phyloP scores from a whole-genome alignment of 2,888 invertebrate genomes.

The Plusia festucae region DNA sequence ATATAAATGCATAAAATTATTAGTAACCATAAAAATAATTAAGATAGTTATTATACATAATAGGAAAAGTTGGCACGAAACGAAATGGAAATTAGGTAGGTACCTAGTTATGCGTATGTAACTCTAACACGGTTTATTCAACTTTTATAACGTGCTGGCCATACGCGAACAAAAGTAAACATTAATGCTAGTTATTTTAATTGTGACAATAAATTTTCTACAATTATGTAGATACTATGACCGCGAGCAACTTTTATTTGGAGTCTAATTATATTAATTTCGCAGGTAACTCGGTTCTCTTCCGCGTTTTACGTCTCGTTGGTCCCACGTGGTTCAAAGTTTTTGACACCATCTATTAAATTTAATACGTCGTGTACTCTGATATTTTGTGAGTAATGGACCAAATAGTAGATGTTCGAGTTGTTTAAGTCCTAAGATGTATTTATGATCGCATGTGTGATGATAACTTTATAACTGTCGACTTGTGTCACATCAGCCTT shows the following conservation, averaged over 20 bases:
- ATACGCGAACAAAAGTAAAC: constrained; percentile 48
- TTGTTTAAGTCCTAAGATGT: neutral
- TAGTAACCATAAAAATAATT: constrained; percentile 37
- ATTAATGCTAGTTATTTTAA: constrained; percentile 55
- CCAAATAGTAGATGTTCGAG: neutral
- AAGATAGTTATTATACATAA: constrained; percentile 27
- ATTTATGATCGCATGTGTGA: constrained; percentile 21
- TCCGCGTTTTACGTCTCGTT: constrained; percentile 53
- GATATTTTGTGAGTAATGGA: constrained; percentile 13
- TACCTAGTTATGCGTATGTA: constrained; percentile 43
- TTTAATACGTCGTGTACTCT: constrained; percentile 24
- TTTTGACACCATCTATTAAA: constrained; percentile 32
- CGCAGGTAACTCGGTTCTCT: constrained; percentile 46
- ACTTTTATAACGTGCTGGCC: constrained; percentile 34
- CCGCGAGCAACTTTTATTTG: constrained; percentile 48
- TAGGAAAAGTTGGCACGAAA: constrained; percentile 36
- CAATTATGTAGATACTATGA: constrained; percentile 46
- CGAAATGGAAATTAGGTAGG: constrained; percentile 40
- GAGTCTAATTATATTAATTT: constrained; percentile 54
- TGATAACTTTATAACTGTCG: constrained; percentile 1
- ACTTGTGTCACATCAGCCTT: constrained; percentile 51
- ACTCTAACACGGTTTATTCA: constrained; percentile 39
- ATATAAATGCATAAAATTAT: constrained; percentile 27
- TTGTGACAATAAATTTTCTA: constrained; percentile 56
- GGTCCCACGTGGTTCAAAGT: constrained; percentile 56